Evolutionary conservation across 2,888 invertebrate genomes (phyloP).

Genomic region (Luffia ferchaultella): DNA sequence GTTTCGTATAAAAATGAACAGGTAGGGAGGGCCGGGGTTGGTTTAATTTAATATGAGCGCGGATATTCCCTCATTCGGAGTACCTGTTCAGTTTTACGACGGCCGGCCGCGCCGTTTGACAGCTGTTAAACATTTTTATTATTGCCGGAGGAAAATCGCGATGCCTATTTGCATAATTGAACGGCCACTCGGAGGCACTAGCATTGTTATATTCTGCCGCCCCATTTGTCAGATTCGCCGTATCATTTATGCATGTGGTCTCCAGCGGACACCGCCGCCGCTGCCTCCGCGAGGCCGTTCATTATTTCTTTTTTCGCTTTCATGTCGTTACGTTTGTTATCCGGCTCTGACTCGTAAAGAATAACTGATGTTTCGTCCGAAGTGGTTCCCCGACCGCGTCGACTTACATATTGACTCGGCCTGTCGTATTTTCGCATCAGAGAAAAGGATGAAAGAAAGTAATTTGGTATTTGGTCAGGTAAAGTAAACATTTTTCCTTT

Average conservation of each 20-base stretch:
- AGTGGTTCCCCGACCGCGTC: conserved; percentile 39
- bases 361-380: conserved; percentile 23
- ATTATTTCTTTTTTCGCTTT: conserved; percentile 46
- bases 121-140: conserved; percentile 66
- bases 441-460: conserved; percentile 38
- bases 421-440: conserved; percentile 44
- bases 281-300: conserved; percentile 54
- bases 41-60: conserved; percentile 61
- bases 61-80: conserved; percentile 49
- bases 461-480: conserved; percentile 50
- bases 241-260: conserved; percentile 64
- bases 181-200: conserved; percentile 61
- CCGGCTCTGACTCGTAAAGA: conserved; percentile 33
- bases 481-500: conserved; percentile 42
- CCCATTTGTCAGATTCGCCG: conserved; percentile 63
- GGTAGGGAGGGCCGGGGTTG: conserved; percentile 41
- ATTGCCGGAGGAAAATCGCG: conserved; percentile 54
- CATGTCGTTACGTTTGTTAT: conserved; percentile 54
- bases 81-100: conserved; percentile 55
- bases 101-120: conserved; percentile 41
- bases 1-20: conserved; percentile 63
- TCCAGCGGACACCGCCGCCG: conserved; percentile 47
- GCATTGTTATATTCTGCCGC: conserved; percentile 64
- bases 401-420: conserved; percentile 42
- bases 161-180: conserved; percentile 67